phyloP scores from a whole-genome alignment of 2,797 vertebrate species.

The Gallinago nigripennis region DNA sequence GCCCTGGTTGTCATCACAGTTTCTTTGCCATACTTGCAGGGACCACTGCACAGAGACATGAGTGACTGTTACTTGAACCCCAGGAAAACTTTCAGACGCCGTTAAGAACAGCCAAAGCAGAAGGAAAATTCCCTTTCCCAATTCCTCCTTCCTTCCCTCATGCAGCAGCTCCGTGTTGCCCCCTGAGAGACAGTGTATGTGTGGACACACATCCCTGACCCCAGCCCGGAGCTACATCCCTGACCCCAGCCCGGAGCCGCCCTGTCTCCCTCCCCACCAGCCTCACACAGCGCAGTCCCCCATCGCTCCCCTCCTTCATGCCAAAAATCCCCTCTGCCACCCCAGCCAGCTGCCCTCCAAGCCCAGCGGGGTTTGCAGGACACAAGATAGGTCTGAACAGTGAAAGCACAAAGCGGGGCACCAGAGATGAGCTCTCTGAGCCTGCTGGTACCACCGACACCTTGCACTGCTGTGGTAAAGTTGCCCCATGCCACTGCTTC shows the following conservation, averaged over 20 bases:
- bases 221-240: background rate
- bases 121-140: too few relatives aligned
- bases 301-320: background rate
- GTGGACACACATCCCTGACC: rapidly evolving
- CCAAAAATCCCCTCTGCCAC: background rate
- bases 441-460: background rate
- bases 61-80: rapidly evolving
- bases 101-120: background rate
- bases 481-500: background rate
- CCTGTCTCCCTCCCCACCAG: background rate
- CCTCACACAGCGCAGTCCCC: rapidly evolving
- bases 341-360: background rate
- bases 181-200: rapidly evolving
- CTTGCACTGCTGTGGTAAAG: background rate
- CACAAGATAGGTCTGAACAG: too few relatives aligned
- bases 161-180: rapidly evolving
- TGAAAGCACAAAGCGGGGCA: background rate
- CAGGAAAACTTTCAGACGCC: background rate
- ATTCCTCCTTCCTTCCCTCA: too few relatives aligned
- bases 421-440: background rate
- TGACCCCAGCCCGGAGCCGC: rapidly evolving
- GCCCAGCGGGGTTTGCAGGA: background rate
- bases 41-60: background rate
- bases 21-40: background rate
- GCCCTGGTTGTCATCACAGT: rapidly evolving